These are phyloP conservation scores for Cosmopolites sordidus DNA, from an alignment of 2,888 invertebrate genomes.

Conservation along the genomic window DNA sequence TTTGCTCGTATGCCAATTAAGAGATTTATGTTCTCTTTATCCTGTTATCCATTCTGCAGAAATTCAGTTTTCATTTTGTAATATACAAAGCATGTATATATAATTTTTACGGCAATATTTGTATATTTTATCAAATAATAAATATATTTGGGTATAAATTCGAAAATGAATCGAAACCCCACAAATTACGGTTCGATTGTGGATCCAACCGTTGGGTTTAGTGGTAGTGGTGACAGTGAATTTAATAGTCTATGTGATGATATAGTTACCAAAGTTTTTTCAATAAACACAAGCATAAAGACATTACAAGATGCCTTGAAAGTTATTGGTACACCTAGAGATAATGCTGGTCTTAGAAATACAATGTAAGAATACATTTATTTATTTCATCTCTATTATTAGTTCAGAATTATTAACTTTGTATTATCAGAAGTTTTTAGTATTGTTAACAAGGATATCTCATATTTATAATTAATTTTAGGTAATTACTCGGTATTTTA, in stretches of 20 bases:
- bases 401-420: neutral
- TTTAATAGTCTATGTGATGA: conserved; percentile 75
- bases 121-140: too few relatives aligned
- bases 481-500: too few relatives aligned
- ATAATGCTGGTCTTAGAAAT: conserved; percentile 64
- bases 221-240: conserved; percentile 62
- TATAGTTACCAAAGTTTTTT: conserved; percentile 75
- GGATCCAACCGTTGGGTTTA: conserved; percentile 64
- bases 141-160: too few relatives aligned
- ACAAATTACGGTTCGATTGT: conserved; percentile 45
- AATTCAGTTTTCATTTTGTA: too few relatives aligned
- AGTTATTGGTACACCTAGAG: conserved; percentile 70
- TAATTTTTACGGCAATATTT: too few relatives aligned
- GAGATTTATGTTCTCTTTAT: too few relatives aligned
- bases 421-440: neutral
- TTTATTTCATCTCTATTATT: too few relatives aligned
- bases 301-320: conserved; percentile 69
- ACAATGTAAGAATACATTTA: conserved; percentile 57
- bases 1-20: too few relatives aligned
- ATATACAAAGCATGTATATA: too few relatives aligned
- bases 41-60: too few relatives aligned
- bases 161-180: conserved; percentile 16
- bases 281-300: conserved; percentile 69
- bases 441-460: neutral
- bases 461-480: neutral